A percentile compares a stretch with the other conserved stretches of the same genome.
Conservation (phyloP, 1,140 invertebrate species). For the Drosophila subobscura region DNA sequence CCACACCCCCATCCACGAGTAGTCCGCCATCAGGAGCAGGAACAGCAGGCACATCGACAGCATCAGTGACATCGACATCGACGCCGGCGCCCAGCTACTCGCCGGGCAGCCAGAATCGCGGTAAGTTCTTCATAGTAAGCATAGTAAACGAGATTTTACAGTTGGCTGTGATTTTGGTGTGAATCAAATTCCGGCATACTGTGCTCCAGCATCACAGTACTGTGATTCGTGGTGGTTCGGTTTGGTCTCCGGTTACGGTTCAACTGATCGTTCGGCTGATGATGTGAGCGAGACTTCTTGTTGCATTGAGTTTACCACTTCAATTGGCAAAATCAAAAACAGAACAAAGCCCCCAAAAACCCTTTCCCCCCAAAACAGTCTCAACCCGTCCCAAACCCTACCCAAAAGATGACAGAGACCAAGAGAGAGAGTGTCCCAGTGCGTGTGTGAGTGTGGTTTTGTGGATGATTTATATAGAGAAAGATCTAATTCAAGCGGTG, state of each 20-base stretch:
- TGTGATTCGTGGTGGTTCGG: conserved; percentile 16
- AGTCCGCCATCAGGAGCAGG: conserved; percentile 30
- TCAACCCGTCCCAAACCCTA: not conserved
- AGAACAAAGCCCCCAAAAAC: conserved; percentile 25
- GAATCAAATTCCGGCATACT: not conserved
- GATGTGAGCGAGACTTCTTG: conserved; percentile 78
- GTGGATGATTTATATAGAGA: not conserved
- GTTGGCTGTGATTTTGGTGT: conserved; percentile 26
- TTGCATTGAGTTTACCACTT: conserved; percentile 83
- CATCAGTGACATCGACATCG: conserved; percentile 39
- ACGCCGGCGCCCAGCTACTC: conserved; percentile 86
- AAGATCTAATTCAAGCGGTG: too few species aligned
- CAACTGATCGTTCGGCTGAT: conserved; percentile 54
- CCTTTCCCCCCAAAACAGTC: conserved; percentile 4
- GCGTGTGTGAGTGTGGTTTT: not conserved
- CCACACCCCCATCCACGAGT: conserved; percentile 56
- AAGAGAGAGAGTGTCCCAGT: conserved; percentile 1
- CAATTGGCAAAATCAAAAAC: conserved; percentile 66
- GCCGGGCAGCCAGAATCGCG: conserved; percentile 89
- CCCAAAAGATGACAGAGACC: conserved; percentile 20
- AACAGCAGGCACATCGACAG: conserved; percentile 28
- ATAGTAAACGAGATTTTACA: conserved; percentile 25
- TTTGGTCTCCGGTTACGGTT: conserved; percentile 22
- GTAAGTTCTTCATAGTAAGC: conserved; percentile 85
- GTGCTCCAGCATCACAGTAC: conserved; percentile 9